Evolutionary conservation across 2,797 vertebrate genomes (phyloP).

Genomic region (Knipowitschia caucasica): DNA sequence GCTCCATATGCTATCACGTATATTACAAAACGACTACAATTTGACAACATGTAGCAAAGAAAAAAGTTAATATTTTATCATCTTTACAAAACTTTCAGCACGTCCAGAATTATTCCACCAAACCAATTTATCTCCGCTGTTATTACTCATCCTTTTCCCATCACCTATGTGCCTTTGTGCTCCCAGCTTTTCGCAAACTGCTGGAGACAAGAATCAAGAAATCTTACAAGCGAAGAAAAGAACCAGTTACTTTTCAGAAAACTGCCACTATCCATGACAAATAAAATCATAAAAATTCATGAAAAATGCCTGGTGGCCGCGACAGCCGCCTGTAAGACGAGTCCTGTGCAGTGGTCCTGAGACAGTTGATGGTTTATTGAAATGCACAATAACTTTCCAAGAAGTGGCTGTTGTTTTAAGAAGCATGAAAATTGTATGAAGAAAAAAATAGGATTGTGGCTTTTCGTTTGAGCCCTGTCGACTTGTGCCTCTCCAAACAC

Average conservation of each 20-base stretch:
- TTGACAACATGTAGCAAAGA: not conserved
- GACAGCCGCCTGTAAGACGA: constrained; percentile 58
- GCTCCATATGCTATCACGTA: not conserved
- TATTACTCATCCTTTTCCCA: not conserved
- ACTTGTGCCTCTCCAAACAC: constrained; percentile 49
- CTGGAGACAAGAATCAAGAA: constrained; percentile 38
- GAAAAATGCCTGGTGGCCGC: constrained; percentile 59
- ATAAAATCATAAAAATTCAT: constrained; percentile 66
- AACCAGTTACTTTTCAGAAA: constrained; percentile 53
- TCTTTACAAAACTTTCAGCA: constrained; percentile 21
- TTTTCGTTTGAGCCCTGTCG: constrained; percentile 60
- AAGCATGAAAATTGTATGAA: constrained; percentile 69
- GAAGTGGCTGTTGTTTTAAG: constrained; percentile 69
- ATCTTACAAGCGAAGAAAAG: constrained; percentile 57
- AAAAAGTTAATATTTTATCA: constrained; percentile 6
- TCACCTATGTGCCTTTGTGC: constrained; percentile 4
- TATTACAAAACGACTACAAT: not conserved
- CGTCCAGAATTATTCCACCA: not conserved
- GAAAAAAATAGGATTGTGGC: constrained; percentile 45
- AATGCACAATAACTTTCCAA: constrained; percentile 65
- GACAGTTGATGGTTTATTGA: constrained; percentile 66
- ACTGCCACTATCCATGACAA: constrained; percentile 60
- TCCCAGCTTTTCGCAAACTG: not conserved
- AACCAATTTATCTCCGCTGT: not conserved
- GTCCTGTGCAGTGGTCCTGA: constrained; percentile 63